Conservation (phyloP, 2,888 invertebrate species). For the Drosophila bunnanda region DNA sequence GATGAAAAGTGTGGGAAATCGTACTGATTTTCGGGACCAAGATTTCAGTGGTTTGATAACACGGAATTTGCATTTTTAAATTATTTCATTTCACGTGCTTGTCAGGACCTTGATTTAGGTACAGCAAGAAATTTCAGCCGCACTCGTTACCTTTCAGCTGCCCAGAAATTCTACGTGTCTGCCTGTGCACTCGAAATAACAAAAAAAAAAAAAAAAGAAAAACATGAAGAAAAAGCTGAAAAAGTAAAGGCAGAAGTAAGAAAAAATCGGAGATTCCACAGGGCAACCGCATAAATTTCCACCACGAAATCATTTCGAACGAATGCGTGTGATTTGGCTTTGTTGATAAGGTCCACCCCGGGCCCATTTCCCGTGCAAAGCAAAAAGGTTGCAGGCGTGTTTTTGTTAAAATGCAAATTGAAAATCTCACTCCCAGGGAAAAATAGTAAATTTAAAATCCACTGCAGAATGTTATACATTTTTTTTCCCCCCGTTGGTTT, state of each 20-base stretch:
- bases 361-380: constrained; percentile 28
- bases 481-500: background rate
- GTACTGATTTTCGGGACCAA: constrained; percentile 41
- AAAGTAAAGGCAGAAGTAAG: constrained; percentile 38
- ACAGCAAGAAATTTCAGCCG: constrained; percentile 55
- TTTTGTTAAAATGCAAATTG: constrained; percentile 76
- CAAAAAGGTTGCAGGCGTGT: constrained; percentile 54
- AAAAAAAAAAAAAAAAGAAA: constrained; percentile 42
- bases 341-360: constrained; percentile 63
- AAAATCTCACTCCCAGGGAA: constrained; percentile 54
- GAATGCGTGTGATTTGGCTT: constrained; percentile 74
- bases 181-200: constrained; percentile 21
- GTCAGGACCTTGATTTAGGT: constrained; percentile 77
- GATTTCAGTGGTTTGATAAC: constrained; percentile 60
- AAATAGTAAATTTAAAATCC: constrained; percentile 70
- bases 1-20: constrained; percentile 2
- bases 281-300: constrained; percentile 71
- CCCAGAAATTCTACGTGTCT: constrained; percentile 48
- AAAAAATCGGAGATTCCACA: constrained; percentile 37
- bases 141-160: constrained; percentile 40
- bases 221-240: constrained; percentile 7
- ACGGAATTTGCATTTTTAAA: constrained; percentile 75
- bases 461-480: constrained; percentile 34
- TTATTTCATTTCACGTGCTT: constrained; percentile 79
- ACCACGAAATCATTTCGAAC: constrained; percentile 57